Conservation (phyloP, 1,140 invertebrate genomes). For the Papilio machaon region DNA sequence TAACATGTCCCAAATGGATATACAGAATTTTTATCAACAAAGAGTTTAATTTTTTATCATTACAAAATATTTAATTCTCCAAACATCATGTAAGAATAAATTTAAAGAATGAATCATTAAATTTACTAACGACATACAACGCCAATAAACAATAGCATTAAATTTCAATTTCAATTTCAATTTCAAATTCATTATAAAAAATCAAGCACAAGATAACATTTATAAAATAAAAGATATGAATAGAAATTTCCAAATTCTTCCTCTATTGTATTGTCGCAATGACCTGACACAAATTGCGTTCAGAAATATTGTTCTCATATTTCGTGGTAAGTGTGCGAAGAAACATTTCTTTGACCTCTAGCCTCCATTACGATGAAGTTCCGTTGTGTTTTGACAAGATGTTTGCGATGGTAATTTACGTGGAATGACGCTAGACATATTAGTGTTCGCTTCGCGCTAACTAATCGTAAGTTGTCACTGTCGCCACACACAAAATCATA, state of each 20-base stretch:
- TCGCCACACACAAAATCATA: background rate
- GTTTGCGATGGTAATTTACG: conserved; percentile 56
- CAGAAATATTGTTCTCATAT: conserved; percentile 28
- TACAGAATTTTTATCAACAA: too few species aligned
- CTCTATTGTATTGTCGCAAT: conserved; percentile 16
- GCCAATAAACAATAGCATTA: conserved; percentile 16
- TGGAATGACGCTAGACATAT: conserved; percentile 47
- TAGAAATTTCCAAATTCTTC: conserved; percentile 17
- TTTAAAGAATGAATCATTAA: too few species aligned
- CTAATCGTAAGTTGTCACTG: background rate
- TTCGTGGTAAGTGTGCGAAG: conserved; percentile 37
- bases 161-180: too few species aligned
- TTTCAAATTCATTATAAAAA: conserved; percentile 30
- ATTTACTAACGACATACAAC: background rate
- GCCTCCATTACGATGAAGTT: conserved; percentile 44
- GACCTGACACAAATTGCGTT: conserved; percentile 32
- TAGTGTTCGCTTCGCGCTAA: conserved; percentile 49
- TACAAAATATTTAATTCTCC: too few species aligned
- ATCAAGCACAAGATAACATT: background rate
- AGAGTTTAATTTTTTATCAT: too few species aligned
- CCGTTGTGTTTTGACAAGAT: conserved; percentile 63
- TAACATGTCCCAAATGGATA: too few species aligned
- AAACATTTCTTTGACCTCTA: conserved; percentile 49
- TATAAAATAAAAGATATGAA: conserved; percentile 2
- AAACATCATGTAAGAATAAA: background rate